These are phyloP conservation scores for Cirrhinus mrigala DNA, from an alignment of 2,797 vertebrate genomes.

Conservation along the genomic window DNA sequence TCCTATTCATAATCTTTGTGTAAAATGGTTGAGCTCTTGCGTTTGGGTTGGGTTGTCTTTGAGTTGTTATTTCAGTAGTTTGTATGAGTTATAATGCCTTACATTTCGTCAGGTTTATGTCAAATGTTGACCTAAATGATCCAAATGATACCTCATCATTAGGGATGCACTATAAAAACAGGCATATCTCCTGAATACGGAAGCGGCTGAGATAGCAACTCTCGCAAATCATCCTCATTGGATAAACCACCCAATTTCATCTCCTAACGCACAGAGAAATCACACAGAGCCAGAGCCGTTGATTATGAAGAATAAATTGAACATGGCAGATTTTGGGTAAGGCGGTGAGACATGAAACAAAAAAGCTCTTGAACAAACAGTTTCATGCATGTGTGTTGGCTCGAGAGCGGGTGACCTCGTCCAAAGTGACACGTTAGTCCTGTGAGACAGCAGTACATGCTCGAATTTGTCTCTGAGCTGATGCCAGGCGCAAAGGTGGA, in stretches of 20 bases:
- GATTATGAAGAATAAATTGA: conserved; percentile 10
- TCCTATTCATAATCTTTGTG: conserved; percentile 50
- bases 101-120: conserved; percentile 45
- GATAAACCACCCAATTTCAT: conserved; percentile 21
- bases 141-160: conserved; percentile 47
- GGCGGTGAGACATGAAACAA: conserved; percentile 44
- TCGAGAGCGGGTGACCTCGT: conserved; percentile 37
- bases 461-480: conserved; percentile 45
- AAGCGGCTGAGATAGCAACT: conserved; percentile 45
- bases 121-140: conserved; percentile 28
- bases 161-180: conserved; percentile 41
- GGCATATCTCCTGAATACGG: conserved; percentile 34
- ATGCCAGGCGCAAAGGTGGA: conserved; percentile 38
- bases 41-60: conserved; percentile 37
- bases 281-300: conserved; percentile 39
- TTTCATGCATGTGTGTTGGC: conserved; percentile 61
- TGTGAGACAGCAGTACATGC: conserved; percentile 31
- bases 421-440: conserved; percentile 57
- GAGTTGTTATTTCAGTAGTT: conserved; percentile 48
- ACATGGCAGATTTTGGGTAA: conserved; percentile 56
- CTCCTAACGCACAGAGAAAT: background rate
- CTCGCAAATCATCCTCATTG: conserved; percentile 13
- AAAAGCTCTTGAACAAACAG: conserved; percentile 58
- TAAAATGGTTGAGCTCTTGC: conserved; percentile 2
- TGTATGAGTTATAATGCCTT: conserved; percentile 19